Conservation (phyloP, 2,888 invertebrate genomes). For the Oxycera nigricornis region DNA sequence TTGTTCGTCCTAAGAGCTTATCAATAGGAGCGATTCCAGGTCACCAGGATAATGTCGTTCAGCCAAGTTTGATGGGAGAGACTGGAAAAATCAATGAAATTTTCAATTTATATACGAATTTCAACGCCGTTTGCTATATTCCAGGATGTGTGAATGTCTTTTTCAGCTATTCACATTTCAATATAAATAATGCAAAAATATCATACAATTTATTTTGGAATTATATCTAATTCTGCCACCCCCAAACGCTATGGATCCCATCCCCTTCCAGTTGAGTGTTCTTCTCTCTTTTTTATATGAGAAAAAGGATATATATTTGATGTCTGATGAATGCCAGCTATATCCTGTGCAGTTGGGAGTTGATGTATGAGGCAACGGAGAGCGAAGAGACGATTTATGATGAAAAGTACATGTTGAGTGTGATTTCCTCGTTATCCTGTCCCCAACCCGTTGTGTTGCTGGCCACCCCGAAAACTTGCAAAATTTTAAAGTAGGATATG, state of each 20-base stretch:
- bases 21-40: too few species aligned
- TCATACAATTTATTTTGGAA: too few species aligned
- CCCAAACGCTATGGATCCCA: background rate
- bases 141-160: too few species aligned
- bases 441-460: background rate
- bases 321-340: background rate
- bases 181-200: too few species aligned
- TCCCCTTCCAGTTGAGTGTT: background rate
- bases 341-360: background rate
- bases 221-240: too few species aligned
- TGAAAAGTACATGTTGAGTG: slow-evolving; percentile 3
- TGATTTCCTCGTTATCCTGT: background rate
- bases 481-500: slow-evolving; percentile 5
- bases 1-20: too few species aligned
- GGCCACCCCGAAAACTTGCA: background rate
- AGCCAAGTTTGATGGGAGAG: too few species aligned
- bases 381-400: background rate
- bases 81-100: too few species aligned
- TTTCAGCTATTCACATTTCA: too few species aligned
- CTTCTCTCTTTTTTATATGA: background rate
- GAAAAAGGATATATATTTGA: slow-evolving; percentile 4
- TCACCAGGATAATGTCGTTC: too few species aligned
- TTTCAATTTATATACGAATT: too few species aligned
- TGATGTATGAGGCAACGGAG: background rate
- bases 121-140: too few species aligned